Conservation (phyloP, 2,113 vertebrate species). For the Sus scrofa region DNA sequence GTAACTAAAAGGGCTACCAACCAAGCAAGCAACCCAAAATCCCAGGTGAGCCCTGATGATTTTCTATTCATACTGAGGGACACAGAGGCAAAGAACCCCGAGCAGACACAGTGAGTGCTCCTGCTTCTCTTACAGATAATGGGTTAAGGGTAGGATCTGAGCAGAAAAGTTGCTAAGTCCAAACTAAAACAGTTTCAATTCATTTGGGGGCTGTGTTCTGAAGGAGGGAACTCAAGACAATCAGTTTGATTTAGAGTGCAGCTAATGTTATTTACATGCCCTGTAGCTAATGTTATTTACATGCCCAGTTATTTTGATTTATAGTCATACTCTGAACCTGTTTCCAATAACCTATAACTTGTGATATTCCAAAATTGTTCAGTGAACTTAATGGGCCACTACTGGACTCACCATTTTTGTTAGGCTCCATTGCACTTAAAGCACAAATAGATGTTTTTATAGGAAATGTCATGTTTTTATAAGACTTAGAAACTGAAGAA, state of each 20-base stretch:
- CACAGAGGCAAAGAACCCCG: neutral
- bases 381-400: neutral
- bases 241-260: neutral
- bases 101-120: neutral
- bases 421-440: neutral
- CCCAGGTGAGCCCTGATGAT: neutral
- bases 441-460: neutral
- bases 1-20: neutral
- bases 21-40: neutral
- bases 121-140: neutral
- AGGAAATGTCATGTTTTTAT: slow-evolving; percentile 14
- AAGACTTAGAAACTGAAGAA: slow-evolving; percentile 35
- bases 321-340: neutral
- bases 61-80: neutral
- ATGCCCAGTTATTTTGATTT: neutral
- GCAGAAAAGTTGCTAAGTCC: neutral
- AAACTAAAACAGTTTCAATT: neutral
- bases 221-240: neutral
- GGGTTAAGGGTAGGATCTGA: neutral
- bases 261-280: neutral
- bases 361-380: neutral
- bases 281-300: neutral
- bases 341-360: neutral
- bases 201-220: neutral
- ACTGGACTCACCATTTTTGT: neutral